A percentile compares a stretch with the other conserved stretches of the same genome.
phyloP scores from a whole-genome alignment of 1,140 invertebrate genomes.

The Drosophila erecta region DNA sequence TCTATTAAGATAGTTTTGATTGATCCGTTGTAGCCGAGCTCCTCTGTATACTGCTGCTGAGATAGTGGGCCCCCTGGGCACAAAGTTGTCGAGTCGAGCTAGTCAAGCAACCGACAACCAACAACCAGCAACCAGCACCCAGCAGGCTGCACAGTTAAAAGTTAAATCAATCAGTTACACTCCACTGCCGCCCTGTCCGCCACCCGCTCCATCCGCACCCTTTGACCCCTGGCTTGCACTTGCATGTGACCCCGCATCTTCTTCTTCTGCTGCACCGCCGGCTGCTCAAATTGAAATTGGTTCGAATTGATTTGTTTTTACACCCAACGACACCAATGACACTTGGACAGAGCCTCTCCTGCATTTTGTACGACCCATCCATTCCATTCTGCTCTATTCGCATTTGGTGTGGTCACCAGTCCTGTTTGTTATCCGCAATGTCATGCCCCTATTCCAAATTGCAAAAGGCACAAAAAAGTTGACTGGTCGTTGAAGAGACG shows the following conservation, averaged over 20 bases:
- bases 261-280: constrained; percentile 15
- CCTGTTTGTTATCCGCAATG: constrained; percentile 41
- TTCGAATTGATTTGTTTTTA: constrained; percentile 59
- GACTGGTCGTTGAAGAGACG: constrained; percentile 9
- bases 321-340: constrained; percentile 36
- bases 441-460: constrained; percentile 31
- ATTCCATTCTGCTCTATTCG: not conserved
- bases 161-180: constrained; percentile 63
- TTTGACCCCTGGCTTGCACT: constrained; percentile 5
- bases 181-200: constrained; percentile 23
- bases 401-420: constrained; percentile 10
- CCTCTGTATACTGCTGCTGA: constrained; percentile 12
- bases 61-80: constrained; percentile 26
- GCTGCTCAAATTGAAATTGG: constrained; percentile 49
- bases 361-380: constrained; percentile 11
- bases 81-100: constrained; percentile 29
- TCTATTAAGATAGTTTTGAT: not conserved
- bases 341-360: constrained; percentile 11
- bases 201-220: not conserved
- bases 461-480: constrained; percentile 22
- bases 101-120: constrained; percentile 30
- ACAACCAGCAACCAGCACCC: constrained; percentile 26
- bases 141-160: constrained; percentile 53
- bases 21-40: not conserved
- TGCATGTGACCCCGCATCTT: constrained; percentile 6